Evolutionary conservation across 1,140 invertebrate species (phyloP).

Genomic region (Adoxophyes honmai): DNA sequence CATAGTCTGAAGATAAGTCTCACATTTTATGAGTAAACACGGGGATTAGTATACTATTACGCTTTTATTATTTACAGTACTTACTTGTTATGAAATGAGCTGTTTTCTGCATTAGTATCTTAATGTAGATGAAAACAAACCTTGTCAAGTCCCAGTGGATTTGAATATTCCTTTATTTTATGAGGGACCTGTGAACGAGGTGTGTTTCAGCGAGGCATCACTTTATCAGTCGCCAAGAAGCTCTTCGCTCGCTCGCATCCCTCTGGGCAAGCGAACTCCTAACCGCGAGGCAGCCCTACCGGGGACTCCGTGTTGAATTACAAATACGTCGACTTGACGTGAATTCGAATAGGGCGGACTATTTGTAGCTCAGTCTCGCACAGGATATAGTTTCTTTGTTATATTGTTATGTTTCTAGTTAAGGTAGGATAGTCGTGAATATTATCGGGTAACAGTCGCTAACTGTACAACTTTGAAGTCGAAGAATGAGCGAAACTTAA

Average conservation of each 20-base stretch:
- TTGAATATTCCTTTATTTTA: background rate
- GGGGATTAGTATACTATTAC: too few relatives aligned
- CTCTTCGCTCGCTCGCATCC: background rate
- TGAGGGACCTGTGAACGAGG: background rate
- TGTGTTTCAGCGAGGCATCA: background rate
- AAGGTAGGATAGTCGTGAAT: background rate
- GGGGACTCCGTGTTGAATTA: constrained; percentile 68
- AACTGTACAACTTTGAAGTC: background rate
- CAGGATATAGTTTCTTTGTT: constrained; percentile 47
- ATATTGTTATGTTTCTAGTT: constrained; percentile 36
- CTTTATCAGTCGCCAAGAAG: constrained; percentile 1
- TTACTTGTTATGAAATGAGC: background rate
- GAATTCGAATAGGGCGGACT: constrained; percentile 65
- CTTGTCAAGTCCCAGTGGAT: background rate
- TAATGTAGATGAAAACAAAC: background rate
- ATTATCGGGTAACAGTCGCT: background rate
- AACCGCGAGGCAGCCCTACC: constrained; percentile 15
- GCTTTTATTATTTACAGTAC: too few relatives aligned
- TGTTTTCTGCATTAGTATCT: background rate
- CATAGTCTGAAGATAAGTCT: too few relatives aligned
- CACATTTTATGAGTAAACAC: too few relatives aligned
- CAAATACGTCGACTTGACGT: constrained; percentile 69
- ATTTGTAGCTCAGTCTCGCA: constrained; percentile 29
- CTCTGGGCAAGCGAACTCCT: constrained; percentile 4
- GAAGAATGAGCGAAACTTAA: background rate